Base-by-base conservation (phyloP, 2,797 vertebrate genomes). In the Falco berigora region DNA sequence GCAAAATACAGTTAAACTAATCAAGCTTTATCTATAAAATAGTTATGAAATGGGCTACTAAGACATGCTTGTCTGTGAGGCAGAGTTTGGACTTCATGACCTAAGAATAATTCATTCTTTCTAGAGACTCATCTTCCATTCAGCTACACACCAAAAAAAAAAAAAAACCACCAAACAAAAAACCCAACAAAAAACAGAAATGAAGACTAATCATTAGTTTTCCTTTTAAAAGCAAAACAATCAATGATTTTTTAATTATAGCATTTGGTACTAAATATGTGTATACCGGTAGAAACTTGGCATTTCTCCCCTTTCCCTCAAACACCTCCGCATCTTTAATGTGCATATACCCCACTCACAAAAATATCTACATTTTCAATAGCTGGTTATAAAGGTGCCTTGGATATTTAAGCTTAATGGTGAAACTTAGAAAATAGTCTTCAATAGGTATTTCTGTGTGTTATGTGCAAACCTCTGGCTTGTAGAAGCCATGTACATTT, bases 281-380 rank as follows among this genome's bases (percentile, higher is more conserved):
- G 1, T 50, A 67, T 47, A 32, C 14, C 24, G 49, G 16, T 14
- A 86, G 28, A 86, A 91, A 79, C 10, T 21, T 61, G 50, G 14
- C 19, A 62, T 78, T 94, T 59, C 17, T 68, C 17, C 22, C 17
- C 50, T 69, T 73, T 66, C 56, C 23, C 32, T 69, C 38, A 79
- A 81, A 81, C 9, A 17, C 19, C 76, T 82, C 15, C 36, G 3
- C 14, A 28, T 73, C 47, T 61, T 82, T 85, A 16, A 67, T 38
- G 9, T 25, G 22, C n/a, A 17, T 25, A 50, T 34, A 47, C 2
- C 19, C 16, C 4, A 0, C 28, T 49, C 2, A 3, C 4, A 42
- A 38, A 91, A 84, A 61, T 59, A 56, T 6, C 25, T 49, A 14
- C 9, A 12, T 69, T 72, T 92, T 64, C 47, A 72, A 17, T 13